A percentile compares a stretch with the other conserved stretches of the same genome.
These are phyloP conservation scores for Campaea margaritaria DNA, from an alignment of 2,888 invertebrate genomes.

Conservation along the genomic window DNA sequence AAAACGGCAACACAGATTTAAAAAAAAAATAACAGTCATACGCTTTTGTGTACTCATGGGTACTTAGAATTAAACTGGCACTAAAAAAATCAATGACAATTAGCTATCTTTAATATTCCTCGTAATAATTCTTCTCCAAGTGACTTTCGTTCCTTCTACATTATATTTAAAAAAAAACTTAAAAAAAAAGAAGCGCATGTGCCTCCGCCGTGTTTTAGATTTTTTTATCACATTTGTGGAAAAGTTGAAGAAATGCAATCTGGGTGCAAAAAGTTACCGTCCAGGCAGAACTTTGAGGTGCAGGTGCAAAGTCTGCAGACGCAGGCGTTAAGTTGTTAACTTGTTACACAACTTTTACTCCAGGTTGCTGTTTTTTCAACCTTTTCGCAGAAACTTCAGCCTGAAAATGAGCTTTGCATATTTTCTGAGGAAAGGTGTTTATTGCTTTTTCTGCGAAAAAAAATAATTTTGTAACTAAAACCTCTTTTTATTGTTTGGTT, in stretches of 20 bases:
- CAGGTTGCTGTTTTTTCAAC: conserved; percentile 52
- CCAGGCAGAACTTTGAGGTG: conserved; percentile 45
- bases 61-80: too few species aligned
- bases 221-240: too few species aligned
- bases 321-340: conserved; percentile 62
- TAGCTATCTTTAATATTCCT: too few species aligned
- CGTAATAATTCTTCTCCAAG: too few species aligned
- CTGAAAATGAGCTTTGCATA: conserved; percentile 31
- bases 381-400: conserved; percentile 39
- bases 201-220: too few species aligned
- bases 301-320: conserved; percentile 56
- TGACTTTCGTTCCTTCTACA: too few species aligned
- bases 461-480: conserved; percentile 4
- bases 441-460: conserved; percentile 19
- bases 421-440: conserved; percentile 19
- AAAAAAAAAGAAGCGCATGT: too few species aligned
- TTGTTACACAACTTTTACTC: conserved; percentile 59
- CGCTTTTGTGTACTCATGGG: too few species aligned
- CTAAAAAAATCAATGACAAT: too few species aligned
- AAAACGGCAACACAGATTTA: too few species aligned
- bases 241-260: conserved; percentile 13
- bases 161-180: too few species aligned
- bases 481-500: conserved; percentile 3
- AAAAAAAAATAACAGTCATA: too few species aligned
- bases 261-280: conserved; percentile 21